Evolutionary conservation across 2,113 vertebrate genomes (phyloP), one percentile per base, ranked within the genome.

Genomic region (Labrus mixtus): DNA sequence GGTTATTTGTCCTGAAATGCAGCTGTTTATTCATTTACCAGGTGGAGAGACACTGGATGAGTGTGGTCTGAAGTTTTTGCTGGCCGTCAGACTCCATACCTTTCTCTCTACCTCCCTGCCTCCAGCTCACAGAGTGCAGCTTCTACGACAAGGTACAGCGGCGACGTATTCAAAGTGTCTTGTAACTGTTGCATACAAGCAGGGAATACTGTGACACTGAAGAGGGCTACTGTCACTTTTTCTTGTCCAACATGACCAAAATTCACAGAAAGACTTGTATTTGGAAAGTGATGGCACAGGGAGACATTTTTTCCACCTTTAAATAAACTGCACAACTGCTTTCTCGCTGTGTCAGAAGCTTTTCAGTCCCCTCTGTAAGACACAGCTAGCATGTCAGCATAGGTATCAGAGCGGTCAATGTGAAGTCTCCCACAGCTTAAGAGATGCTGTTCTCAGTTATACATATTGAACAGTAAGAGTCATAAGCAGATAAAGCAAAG

Each of bases 21-120:
- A 54, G 20, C 41, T 66, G 37, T 46, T 79, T 19, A 16, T 76
- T 83, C 0, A 55, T 60, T 55, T 19, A 11, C 11, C 85, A 98
- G 98, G 97, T 90, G 97, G 98, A 82, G 98, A 98, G 93, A 99
- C 97, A 6, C 94, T 99, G 87, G 98, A 99, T 89, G 97, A 99
- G 68, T 99, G 98, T 84, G 98, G 98, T 16, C 92, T 99, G 86
- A 98, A 97, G 87, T 99, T 97, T 91, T 92, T 99, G 50, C 92
- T 99, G 84, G 97, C 98, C 67, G 95, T 99, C 90, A 94, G 96
- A 56, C 96, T 98, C 66, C 98, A 99, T 86, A 96, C 97, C 0
- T 99, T 99, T 88, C 94, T 99, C 19, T 94, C 95, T 68, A 99
- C 97, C 67, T 97, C 98, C 0, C 92, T 99, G 83, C 98, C 97